These are phyloP conservation scores for Brachyopa scutellaris DNA, from an alignment of 2,888 invertebrate species.

Conservation along the genomic window DNA sequence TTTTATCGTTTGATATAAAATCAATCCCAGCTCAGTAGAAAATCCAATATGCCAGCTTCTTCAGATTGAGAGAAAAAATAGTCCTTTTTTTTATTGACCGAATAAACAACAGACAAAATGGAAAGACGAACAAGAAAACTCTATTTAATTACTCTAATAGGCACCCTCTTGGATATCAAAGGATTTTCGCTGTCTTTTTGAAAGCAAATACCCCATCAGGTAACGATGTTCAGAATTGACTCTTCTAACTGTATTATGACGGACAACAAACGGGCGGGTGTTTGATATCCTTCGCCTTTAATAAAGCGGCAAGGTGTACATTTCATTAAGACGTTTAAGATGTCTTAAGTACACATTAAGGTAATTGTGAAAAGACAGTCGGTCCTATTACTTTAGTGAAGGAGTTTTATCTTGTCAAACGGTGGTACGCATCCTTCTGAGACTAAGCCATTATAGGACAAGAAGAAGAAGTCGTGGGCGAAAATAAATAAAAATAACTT, in stretches of 20 bases:
- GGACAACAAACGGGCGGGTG: slow-evolving; percentile 61
- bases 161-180: slow-evolving; percentile 72
- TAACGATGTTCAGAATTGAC: slow-evolving; percentile 50
- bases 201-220: slow-evolving; percentile 70
- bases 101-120: slow-evolving; percentile 48
- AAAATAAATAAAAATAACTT: slow-evolving; percentile 38
- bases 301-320: slow-evolving; percentile 74
- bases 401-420: slow-evolving; percentile 14
- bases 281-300: slow-evolving; percentile 63
- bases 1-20: slow-evolving; percentile 37
- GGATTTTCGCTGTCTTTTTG: slow-evolving; percentile 72
- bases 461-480: neutral
- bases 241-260: slow-evolving; percentile 63
- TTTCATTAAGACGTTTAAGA: slow-evolving; percentile 75
- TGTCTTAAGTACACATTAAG: slow-evolving; percentile 74
- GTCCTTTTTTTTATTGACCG: slow-evolving; percentile 60
- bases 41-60: slow-evolving; percentile 20
- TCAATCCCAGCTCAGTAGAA: slow-evolving; percentile 31
- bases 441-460: neutral
- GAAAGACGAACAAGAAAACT: slow-evolving; percentile 18
- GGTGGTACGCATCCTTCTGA: slow-evolving; percentile 26
- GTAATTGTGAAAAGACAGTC: slow-evolving; percentile 73
- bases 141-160: slow-evolving; percentile 72
- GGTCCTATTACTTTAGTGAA: slow-evolving; percentile 36
- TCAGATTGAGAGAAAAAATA: neutral